Conservation (phyloP, 2,888 invertebrate species). For the Byasa hedistus region DNA sequence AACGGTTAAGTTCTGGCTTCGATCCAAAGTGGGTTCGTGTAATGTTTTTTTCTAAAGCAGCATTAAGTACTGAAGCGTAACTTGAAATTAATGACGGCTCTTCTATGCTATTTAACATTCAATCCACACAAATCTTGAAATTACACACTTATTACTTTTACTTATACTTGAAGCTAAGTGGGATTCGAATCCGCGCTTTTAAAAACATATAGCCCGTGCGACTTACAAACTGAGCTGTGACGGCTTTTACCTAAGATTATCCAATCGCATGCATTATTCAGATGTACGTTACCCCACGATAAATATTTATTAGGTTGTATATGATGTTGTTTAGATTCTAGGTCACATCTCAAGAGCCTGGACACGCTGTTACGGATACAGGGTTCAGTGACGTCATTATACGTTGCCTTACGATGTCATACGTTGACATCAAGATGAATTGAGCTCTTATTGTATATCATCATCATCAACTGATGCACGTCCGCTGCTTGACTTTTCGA, state of each 20-base stretch:
- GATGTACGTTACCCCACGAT: constrained; percentile 15
- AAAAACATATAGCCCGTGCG: too few relatives aligned
- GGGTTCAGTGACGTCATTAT: not conserved
- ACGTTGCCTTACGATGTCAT: not conserved
- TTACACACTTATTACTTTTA: too few relatives aligned
- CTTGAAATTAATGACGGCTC: constrained; percentile 10
- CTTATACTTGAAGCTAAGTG: too few relatives aligned
- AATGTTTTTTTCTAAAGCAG: constrained; percentile 19
- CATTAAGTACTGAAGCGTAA: constrained; percentile 15
- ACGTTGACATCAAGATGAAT: too few relatives aligned
- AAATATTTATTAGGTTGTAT: constrained; percentile 22
- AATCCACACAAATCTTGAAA: not conserved
- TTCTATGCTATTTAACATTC: not conserved
- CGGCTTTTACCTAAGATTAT: constrained; percentile 4
- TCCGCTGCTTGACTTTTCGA: too few relatives aligned
- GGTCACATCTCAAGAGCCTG: constrained; percentile 3
- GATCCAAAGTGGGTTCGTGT: constrained; percentile 18
- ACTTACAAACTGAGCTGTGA: too few relatives aligned
- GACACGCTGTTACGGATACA: not conserved
- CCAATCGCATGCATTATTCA: constrained; percentile 26
- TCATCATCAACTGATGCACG: too few relatives aligned
- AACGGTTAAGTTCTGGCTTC: constrained; percentile 26
- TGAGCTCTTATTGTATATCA: too few relatives aligned
- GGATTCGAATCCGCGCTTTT: too few relatives aligned
- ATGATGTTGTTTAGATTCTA: constrained; percentile 19